Evolutionary conservation across 92 coral and sea anemone genomes (phyloP), one percentile per base, ranked within the genome.

Genomic region (Porites divaricata): DNA sequence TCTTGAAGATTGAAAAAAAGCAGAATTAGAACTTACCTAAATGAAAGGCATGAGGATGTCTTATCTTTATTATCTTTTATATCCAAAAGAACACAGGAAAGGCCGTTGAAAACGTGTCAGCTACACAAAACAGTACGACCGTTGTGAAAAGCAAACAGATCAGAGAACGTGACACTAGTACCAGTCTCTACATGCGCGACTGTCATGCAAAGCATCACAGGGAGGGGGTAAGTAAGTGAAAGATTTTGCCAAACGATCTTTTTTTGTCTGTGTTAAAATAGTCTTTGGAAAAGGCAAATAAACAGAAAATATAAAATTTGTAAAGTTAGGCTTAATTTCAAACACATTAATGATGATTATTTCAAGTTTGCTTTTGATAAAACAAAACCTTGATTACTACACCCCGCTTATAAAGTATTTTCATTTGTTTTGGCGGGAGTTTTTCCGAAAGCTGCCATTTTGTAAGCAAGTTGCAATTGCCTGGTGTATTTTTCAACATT

Each of bases 371-470:
- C 35, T 23, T 6, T 1, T 2, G 16, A 17, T 22, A 72, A 3
- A 65, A n/a, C 20, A 45, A 25, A 48, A 25, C 74, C 59, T 20
- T 20, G n/a, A 17, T 70, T 21, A 59, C 49, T 63, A 85, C 66
- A 16, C 75, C 80, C 85, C 72, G 23, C 19, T 62, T 0, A 58
- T 10, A 58, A 35, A 23, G 2, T 28, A n/a, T 75, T 50, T 64
- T 76, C 23, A 62, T 2, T 21, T 21, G 63, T 70, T 75, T 17
- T 89, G 92, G 92, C 92, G 92, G 89, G 92, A 89, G 75, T 67
- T 61, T 14, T 57, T 65, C 28, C 2, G 14, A 48, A 65, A 64
- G 61, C 35, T 67, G 74, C 62, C 80, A 8, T 62, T 25, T 4
- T 61, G 65, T 4, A 61, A 61, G 1, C 8, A 61, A 8, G 65